A percentile compares a stretch with the other conserved stretches of the same genome.
phyloP scores from a whole-genome alignment of 2,797 vertebrate species.

The Rhynchonycteris naso region DNA sequence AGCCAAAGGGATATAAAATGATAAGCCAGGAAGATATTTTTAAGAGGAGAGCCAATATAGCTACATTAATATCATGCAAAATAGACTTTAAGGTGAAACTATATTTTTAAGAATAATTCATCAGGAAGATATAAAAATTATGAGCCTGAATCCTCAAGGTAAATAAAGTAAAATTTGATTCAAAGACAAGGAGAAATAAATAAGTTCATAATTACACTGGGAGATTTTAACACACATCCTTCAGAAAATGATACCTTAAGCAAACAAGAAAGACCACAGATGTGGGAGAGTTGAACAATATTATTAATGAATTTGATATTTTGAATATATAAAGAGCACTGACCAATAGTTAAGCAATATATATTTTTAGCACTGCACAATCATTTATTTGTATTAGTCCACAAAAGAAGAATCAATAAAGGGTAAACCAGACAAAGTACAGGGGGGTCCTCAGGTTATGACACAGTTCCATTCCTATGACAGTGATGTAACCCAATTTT shows the following conservation, averaged over 20 bases:
- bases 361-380: background rate
- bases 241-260: background rate
- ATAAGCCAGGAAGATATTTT: conserved; percentile 7
- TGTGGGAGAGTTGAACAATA: background rate
- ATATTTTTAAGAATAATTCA: background rate
- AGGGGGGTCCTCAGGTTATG: no score
- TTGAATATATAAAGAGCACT: background rate
- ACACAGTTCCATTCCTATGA: no score
- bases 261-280: background rate
- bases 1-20: conserved; percentile 19
- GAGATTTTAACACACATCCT: background rate
- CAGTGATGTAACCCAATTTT: no score
- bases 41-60: background rate
- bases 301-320: background rate
- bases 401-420: background rate
- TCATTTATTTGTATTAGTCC: background rate
- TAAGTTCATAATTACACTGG: background rate
- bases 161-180: conserved; percentile 23
- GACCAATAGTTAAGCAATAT: background rate
- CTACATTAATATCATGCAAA: background rate
- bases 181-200: background rate
- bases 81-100: background rate
- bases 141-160: background rate
- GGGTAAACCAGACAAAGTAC: background rate
- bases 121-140: conserved; percentile 3